Evolutionary conservation across 2,888 invertebrate species (phyloP).

Genomic region (Archaeoteleia sp.): DNA sequence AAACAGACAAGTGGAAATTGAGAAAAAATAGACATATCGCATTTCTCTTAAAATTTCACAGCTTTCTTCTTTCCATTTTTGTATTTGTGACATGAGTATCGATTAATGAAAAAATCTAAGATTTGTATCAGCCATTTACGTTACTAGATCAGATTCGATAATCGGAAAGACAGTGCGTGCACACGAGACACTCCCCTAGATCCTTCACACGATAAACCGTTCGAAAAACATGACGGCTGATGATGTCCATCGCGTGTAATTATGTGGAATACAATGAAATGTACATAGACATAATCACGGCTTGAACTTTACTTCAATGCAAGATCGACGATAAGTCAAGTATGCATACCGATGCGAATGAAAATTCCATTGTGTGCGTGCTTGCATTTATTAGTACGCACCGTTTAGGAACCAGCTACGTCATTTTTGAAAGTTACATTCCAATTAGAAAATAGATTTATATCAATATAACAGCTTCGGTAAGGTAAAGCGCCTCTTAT

Average conservation of each 20-base stretch:
- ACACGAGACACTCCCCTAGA: slow-evolving; percentile 50
- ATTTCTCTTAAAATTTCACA: slow-evolving; percentile 3
- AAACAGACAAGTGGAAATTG: slow-evolving; percentile 23
- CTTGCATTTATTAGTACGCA: too few species aligned
- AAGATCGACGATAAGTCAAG: slow-evolving; percentile 63
- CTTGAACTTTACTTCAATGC: slow-evolving; percentile 60
- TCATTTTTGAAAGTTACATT: too few species aligned
- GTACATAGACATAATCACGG: slow-evolving; percentile 65
- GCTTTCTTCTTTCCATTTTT: not conserved
- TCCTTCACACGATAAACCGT: slow-evolving; percentile 60
- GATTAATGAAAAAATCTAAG: slow-evolving; percentile 2
- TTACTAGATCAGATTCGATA: slow-evolving; percentile 4
- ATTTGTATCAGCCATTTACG: slow-evolving; percentile 1
- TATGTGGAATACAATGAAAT: slow-evolving; percentile 70
- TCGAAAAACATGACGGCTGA: slow-evolving; percentile 50
- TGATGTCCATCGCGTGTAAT: slow-evolving; percentile 62
- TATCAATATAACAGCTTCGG: too few species aligned
- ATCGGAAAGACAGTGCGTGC: slow-evolving; percentile 24
- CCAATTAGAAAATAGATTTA: too few species aligned
- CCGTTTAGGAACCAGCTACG: too few species aligned
- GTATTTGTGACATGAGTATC: not conserved
- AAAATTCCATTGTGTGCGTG: too few species aligned
- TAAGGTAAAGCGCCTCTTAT: too few species aligned
- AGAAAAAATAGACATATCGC: not conserved
- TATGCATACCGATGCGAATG: too few species aligned